Conservation (phyloP, 2,797 vertebrate species). For the Hoplostethus atlanticus region DNA sequence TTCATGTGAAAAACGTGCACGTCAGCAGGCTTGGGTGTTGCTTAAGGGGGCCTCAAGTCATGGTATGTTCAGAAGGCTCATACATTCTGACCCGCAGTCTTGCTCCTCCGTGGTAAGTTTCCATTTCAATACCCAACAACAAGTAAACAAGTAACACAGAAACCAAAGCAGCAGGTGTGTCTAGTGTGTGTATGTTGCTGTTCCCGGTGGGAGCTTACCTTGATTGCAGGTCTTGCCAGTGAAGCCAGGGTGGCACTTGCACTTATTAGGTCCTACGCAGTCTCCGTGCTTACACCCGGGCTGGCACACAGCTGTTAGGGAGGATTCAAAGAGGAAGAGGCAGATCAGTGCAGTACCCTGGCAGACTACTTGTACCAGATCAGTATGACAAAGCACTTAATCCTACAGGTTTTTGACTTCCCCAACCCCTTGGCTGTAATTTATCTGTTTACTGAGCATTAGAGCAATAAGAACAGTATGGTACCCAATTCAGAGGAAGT, state of each 20-base stretch:
- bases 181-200: not conserved
- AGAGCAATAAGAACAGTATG: constrained; percentile 30
- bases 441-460: constrained; percentile 49
- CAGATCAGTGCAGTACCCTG: constrained; percentile 64
- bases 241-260: constrained; percentile 95
- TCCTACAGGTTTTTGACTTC: constrained; percentile 53
- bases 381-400: constrained; percentile 70
- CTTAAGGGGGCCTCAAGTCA: constrained; percentile 10
- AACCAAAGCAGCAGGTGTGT: constrained; percentile 20
- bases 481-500: constrained; percentile 22
- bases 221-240: constrained; percentile 98
- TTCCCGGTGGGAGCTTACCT: constrained; percentile 84
- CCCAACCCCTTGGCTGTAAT: constrained; percentile 46
- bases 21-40: constrained; percentile 30
- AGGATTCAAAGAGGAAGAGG: constrained; percentile 70
- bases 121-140: constrained; percentile 12
- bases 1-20: constrained; percentile 28
- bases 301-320: constrained; percentile 91
- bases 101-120: constrained; percentile 13
- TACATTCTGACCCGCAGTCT: constrained; percentile 4
- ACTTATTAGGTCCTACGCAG: constrained; percentile 96
- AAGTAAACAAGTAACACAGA: constrained; percentile 7
- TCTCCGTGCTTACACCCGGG: constrained; percentile 96
- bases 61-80: constrained; percentile 8
- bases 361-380: constrained; percentile 59